Base-by-base conservation (phyloP, 2,888 invertebrate genomes). In the Apoda limacodes region DNA sequence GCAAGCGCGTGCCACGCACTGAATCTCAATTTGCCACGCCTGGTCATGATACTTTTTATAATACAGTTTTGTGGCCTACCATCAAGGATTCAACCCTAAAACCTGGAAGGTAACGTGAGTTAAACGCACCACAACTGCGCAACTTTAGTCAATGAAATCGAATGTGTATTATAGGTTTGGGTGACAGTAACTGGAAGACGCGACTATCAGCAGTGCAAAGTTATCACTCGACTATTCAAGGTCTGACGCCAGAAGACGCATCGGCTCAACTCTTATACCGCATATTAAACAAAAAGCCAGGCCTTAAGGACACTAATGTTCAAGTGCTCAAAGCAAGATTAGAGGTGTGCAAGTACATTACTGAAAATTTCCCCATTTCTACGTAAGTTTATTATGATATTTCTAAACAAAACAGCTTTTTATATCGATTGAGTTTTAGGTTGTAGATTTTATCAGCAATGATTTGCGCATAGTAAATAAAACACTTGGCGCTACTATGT, bases 251-350 rank as follows among this genome's bases (percentile, higher is more conserved):
- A 2, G 82, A 83, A 30, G 86, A 87, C 17, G 80, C 88, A 2
- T 85, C 88, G 0, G 85, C 89, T 0, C 95, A 95, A 66, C 85
- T 91, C 1, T 59, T 95, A 14, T 84, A 92, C 14, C 85, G 89
- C 30, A 84, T 85, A 2, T 55, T 93, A 9, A 87, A 86, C 43
- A 90, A 86, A 52, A 95, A 95, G 56, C 95, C 95, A 0, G 96
- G 96, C 1, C 63, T 89, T 1, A 88, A 93, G 59, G 96, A 96
- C 54, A 95, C 90, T 35, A 95, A 96, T 61, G 93, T 95, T 40
- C 95, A 95, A 82, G 95, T 94, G 9, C 66, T 95, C 28, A 95
- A 94, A 59, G 82, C 88, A 1, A 86, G 91, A 43, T 64, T 96
- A 9, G 95, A 95, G 45, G 84, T 89, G 7, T 83, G 95, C 33